Base-by-base conservation (phyloP, 2,113 vertebrate genomes). In the Gasterosteus nipponicus region DNA sequence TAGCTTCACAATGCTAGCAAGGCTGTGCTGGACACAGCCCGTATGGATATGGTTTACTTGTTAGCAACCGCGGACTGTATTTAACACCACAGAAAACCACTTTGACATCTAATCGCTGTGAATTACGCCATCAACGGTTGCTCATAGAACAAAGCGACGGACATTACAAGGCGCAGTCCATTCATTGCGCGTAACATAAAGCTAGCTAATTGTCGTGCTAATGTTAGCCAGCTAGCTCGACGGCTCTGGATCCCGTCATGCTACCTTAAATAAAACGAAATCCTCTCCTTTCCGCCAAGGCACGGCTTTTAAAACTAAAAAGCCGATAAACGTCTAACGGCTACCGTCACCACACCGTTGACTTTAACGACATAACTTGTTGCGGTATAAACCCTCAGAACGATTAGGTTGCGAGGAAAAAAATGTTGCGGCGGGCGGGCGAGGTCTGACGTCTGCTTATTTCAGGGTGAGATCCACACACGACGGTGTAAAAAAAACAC, bases 241-340 rank as follows among this genome's bases (percentile, higher is more conserved):
- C 16, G 62, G 51, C 68, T 66, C 9, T 10, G 93, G 74, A 95
- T 94, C 92, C 87, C 74, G 84, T 92, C 94, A 95, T 92, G 94
- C 94, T 94, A 95, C 94, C 94, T 95, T 95, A 95, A 95, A 95
- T 94, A 94, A 94, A 94, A 94, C 80, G 78, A 93, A 93, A 93
- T 94, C 89, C 91, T 87, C 85, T 90, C 84, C 87, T 92, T 93
- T 95, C 92, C 94, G 94, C 94, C 93, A 95, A 94, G 93, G 92
- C 93, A 91, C 93, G 89, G 83, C 78, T 92, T 95, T 95, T 93
- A 94, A 95, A 95, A 93, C 77, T 79, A 92, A 93, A 67, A 94
- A 84, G 78, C 86, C 86, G 84, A 93, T 92, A 90, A 94, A 93
- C 89, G 85, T 91, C 81, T 67, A 73, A 63, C 85, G 84, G 87